Evolutionary conservation across 2,888 invertebrate species (phyloP), one percentile per base, ranked within the genome.

Genomic region (Drosophila acutilabella): DNA sequence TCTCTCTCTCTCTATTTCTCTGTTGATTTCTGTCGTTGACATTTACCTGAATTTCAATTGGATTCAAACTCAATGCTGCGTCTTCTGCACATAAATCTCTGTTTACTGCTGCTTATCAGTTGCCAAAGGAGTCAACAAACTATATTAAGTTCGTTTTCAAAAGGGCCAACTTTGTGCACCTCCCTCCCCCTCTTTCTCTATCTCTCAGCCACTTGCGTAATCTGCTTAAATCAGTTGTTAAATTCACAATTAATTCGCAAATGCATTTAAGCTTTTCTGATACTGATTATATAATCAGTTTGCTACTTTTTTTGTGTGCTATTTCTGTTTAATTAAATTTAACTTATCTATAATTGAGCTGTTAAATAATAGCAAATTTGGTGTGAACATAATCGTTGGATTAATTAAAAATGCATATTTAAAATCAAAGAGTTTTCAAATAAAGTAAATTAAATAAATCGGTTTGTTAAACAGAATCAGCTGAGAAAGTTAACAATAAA

Each of bases 21-120:
- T 18, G 42, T 38, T 48, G 59, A 58, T 51, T 59, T 64, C 70
- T 89, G 81, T 59, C 71, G 80, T 75, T 85, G 85, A 89, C 85
- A 85, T 88, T 89, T 85, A 82, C 73, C 81, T 89, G 89, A 79
- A 89, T 85, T 85, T 85, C 88, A 88, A 88, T 83, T 88, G 72
- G 81, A 83, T 71, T 69, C 65, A 67, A 20, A 10, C 54, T 36
- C 54, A 44, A 56, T 44, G n/a, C 38, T 66, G 64, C 36, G 57
- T 45, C 67, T 53, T 53, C 48, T 45, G 23, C 57, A 86, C 88
- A 88, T 88, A 83, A 88, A 88, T 83, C 89, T 88, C 72, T 48
- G 56, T 62, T 60, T 51, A 4, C 33, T 57, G 36, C 47, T 42
- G 42, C 47, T 47, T 48, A 47, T 38, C 61, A 33, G 52, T 26